Evolutionary conservation across 2,888 invertebrate genomes (phyloP), one percentile per base, ranked within the genome.

Genomic region (Drosophila pegasa): DNA sequence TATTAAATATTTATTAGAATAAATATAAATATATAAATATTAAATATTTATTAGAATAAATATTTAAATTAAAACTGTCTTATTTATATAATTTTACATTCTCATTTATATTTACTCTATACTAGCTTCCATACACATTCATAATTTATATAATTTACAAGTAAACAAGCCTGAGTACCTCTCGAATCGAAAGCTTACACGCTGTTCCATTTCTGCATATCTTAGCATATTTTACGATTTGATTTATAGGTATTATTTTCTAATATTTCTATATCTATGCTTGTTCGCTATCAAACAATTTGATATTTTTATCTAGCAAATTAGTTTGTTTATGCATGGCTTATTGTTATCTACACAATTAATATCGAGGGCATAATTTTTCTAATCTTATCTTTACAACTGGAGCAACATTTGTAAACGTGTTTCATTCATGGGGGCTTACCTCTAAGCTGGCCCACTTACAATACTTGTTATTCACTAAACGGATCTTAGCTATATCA

Each of bases 381-480:
- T 22, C 7, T 16, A 50, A 50, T 50, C 50, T 50, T 25, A 52
- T 52, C 38, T 38, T 35, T 35, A 35, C n/a, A 33, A 37, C 16
- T 9, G 14, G 14, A 10, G 18, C 2, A 12, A 38, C 25, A 27
- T 38, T 38, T 52, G 18, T 38, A 52, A 38, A 14, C 27, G 38
- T 38, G 16, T 18, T 16, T 4, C 37, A 27, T 29, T 52, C 18
- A 38, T 9, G 18, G 27, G 27, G 27, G 38, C 18, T 38, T 38
- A 9, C 9, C 14, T 8, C 5, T 14, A 38, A 52, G 52, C 52
- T 38, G 8, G 9, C 16, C 18, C 18, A 10, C 16, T 38, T 51
- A 18, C 25, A 18, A 6, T 37, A 18, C 38, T 9, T 38, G 25
- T 18, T 18, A 25, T 10, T 25, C 14, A 10, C 10, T 6, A 22